These are phyloP conservation scores for Aselliscus stoliczkanus DNA, from an alignment of 2,797 vertebrate species.

Conservation along the genomic window DNA sequence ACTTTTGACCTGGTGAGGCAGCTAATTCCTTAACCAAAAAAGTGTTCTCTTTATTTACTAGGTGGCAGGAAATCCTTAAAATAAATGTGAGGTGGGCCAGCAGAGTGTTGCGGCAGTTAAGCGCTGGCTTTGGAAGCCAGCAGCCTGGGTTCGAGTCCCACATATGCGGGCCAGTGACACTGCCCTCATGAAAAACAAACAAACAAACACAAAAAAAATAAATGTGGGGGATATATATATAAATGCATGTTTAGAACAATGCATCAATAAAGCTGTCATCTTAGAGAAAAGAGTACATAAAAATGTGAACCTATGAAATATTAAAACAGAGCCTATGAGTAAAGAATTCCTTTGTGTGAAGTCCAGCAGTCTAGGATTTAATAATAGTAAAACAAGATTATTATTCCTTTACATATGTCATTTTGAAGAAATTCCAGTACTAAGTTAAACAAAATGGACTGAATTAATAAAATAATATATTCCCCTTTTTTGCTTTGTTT, in stretches of 20 bases:
- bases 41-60: neutral
- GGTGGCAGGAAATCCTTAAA: constrained; percentile 1
- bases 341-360: constrained; percentile 27
- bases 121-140: too few species aligned
- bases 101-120: too few species aligned
- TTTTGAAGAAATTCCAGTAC: neutral
- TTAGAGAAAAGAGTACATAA: neutral
- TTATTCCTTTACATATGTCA: constrained; percentile 1
- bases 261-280: neutral
- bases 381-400: neutral
- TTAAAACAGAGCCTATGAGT: neutral
- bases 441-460: constrained; percentile 6
- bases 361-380: constrained; percentile 11
- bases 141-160: too few species aligned
- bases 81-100: constrained; percentile 4
- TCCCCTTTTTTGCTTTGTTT: neutral
- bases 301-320: neutral
- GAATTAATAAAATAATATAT: constrained; percentile 26
- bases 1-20: neutral
- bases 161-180: too few species aligned
- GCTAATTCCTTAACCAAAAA: neutral
- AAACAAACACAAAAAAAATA: too few species aligned
- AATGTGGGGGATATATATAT: neutral
- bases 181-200: too few species aligned
- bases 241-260: constrained; percentile 29